Base-by-base conservation (phyloP, 2,797 vertebrate species). In the Argya squamiceps region DNA sequence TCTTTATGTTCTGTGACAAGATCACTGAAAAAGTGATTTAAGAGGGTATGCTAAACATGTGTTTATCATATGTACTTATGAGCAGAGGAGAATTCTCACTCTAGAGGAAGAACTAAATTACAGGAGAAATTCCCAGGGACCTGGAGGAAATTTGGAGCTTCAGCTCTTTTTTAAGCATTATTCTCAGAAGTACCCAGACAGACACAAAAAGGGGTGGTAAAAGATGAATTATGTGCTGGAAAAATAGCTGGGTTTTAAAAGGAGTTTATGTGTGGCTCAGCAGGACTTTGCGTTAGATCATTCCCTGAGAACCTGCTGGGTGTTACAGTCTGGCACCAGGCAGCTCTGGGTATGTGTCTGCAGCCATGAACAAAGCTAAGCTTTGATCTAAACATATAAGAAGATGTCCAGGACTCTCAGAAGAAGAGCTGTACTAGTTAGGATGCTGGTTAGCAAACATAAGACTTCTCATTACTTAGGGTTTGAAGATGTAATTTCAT, bases 181-280 rank as follows among this genome's bases (percentile, higher is more conserved):
- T 52, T 91, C 41, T 87, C 52, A 70, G 60, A 49, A 89, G 37
- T 92, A 47, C 68, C 44, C 27, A 87, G 49, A 82, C 20, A 84
- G 63, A 52, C 24, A 47, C 49, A 75, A 44, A 92, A 78, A 56
- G 5, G 17, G 22, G 34, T 82, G 44, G 22, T 69, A 94, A 80
- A 93, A 91, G 27, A 93, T 76, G 6, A 92, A 87, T 74, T 74
- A 67, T 64, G 22, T 60, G 15, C 52, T 80, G 46, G 75, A 96
- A 88, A 83, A 92, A 94, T 73, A 77, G 71, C 56, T 89, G 68
- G 8, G 27, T 56, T 82, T 93, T 79, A 67, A 85, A 89, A 80
- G 13, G 8, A 32, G 21, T 70, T 91, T 62, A 63, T 86, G 29
- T 70, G 39, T 70, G 56, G 19, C 93, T 91, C 52, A 80, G 60